Percentiles rank a stretch among this genome's conserved stretches.
Evolutionary conservation across 2,888 invertebrate genomes (phyloP).

Genomic region (Penaeus monodon): DNA sequence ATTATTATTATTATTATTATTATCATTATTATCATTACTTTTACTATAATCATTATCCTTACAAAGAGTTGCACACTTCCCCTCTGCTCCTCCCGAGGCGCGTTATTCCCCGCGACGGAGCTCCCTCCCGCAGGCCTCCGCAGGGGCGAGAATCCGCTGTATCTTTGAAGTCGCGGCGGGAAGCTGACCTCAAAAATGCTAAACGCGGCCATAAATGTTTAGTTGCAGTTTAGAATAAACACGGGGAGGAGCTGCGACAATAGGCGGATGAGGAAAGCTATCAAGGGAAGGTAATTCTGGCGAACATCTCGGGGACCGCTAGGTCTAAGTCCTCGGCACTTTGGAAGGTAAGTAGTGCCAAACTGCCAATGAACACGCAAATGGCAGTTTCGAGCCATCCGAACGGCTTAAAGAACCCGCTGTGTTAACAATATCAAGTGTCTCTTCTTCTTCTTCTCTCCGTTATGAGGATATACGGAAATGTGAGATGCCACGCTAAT

Average conservation of each 20-base stretch:
- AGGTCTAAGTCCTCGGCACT: conserved; percentile 29
- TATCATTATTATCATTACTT: no score
- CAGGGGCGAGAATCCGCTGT: no score
- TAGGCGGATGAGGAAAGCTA: conserved; percentile 31
- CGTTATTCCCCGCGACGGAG: no score
- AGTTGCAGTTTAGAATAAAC: conserved; percentile 35
- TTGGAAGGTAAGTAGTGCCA: conserved; percentile 40
- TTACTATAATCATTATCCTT: no score
- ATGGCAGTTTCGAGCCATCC: conserved; percentile 30
- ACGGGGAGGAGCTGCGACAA: conserved; percentile 27
- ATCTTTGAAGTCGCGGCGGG: no score
- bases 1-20: no score
- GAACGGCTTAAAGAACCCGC: conserved; percentile 15
- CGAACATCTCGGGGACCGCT: conserved; percentile 21
- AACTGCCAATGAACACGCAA: conserved; percentile 43
- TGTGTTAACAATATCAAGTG: conserved; percentile 3
- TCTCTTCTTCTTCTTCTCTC: not conserved
- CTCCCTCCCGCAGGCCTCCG: no score
- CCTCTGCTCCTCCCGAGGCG: no score
- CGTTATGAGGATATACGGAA: no score
- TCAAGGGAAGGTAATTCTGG: conserved; percentile 29
- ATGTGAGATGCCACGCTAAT: no score
- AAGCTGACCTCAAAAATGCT: not conserved
- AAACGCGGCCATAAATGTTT: conserved; percentile 40
- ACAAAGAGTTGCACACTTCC: no score